Base-by-base conservation (phyloP, 2,888 invertebrate genomes). In the Psylliodes chrysocephalus region DNA sequence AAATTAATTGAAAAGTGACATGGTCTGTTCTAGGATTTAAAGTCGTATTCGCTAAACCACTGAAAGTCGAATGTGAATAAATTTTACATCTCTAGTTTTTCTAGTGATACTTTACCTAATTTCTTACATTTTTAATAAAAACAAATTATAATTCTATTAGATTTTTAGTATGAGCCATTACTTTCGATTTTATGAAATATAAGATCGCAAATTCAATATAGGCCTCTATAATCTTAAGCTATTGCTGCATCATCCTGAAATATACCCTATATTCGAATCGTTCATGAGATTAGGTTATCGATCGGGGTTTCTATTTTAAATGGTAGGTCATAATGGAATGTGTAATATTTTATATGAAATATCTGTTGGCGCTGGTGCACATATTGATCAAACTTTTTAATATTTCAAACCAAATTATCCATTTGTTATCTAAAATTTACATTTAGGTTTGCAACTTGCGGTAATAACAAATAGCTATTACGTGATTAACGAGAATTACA, bases 361-460 rank as follows among this genome's bases (percentile, higher is more conserved):
- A 35, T 7, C 30, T 10, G 17, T 30, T 17, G 30, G 35, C 33
- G 51, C 10, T 35, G 51, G 12, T 19, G 51, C 51, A 51, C 28
- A 42, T 56, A 64, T 47, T 8, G 60, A 55, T 56, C 42, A 30
- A 64, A 64, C 64, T 60, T 64, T 59, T 56, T 51, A 46, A 60
- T 60, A 60, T 56, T 60, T 47, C 55, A 51, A 40, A 60, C 12
- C 22, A 30, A 55, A 60, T 60, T 55, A 60, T 51, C 64, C 55
- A 44, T 60, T 60, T 56, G 54, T 64, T 64, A 51, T 35, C 49
- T 42, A 51, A 25, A 40, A 60, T 56, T 54, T 54, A 60, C 46
- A 47, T 35, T 30, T 47, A 35, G 22, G 19, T 60, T 46, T 35
- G 28, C 60, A 28, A 46, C 44, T 60, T 19, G 46, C 56, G 51